Conservation (phyloP, 2,888 invertebrate genomes). For the Sepiola atlantica region DNA sequence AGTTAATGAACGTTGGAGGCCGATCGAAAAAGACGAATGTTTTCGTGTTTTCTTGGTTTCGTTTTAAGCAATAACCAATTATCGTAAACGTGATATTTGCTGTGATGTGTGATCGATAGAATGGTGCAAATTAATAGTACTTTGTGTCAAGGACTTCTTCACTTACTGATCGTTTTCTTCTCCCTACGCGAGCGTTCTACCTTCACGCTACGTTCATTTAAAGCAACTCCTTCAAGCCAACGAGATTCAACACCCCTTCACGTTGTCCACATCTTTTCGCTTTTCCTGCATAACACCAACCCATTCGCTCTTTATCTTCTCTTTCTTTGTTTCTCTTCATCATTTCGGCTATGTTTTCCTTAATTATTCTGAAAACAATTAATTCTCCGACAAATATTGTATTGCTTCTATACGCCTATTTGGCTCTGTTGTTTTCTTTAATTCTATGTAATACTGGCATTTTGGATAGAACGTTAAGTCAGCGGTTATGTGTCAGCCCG, state of each 20-base stretch:
- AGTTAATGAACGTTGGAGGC: background rate
- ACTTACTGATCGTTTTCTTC: background rate
- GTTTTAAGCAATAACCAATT: background rate
- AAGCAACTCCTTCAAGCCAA: background rate
- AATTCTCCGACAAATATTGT: no score
- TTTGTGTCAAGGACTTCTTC: conserved; percentile 8
- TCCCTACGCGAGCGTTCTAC: background rate
- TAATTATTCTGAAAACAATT: no score
- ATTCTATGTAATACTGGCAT: no score
- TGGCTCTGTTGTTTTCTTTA: no score
- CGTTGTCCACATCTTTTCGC: background rate
- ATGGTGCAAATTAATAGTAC: conserved; percentile 22
- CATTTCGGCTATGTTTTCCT: no score
- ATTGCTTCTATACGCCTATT: no score
- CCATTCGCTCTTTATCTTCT: no score
- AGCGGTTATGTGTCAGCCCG: no score
- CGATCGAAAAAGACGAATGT: background rate
- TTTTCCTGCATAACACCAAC: background rate
- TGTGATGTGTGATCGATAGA: background rate
- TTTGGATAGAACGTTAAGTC: no score
- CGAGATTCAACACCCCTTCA: background rate
- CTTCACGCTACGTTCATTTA: background rate
- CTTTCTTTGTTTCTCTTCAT: no score
- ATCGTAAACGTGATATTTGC: conserved; percentile 32
- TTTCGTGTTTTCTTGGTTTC: background rate